Evolutionary conservation across 2,888 invertebrate species (phyloP).

Genomic region (Philhelius pedissequus): DNA sequence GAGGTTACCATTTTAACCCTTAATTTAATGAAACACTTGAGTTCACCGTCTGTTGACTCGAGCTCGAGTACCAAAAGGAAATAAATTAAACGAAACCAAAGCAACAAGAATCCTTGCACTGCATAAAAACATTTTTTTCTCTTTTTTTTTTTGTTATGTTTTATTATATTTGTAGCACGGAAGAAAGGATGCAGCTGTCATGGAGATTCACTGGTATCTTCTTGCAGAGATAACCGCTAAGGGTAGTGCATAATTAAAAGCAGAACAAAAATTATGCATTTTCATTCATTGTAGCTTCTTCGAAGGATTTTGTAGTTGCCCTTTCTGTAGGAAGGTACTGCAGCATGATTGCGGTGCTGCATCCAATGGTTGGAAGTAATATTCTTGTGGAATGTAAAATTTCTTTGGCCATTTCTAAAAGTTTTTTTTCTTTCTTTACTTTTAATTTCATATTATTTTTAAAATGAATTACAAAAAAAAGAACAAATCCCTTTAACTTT

Average conservation of each 20-base stretch:
- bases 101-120: background rate
- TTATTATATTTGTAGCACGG: background rate
- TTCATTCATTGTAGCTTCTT: slow-evolving; percentile 25
- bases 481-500: background rate
- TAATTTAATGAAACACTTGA: slow-evolving; percentile 61
- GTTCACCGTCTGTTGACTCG: slow-evolving; percentile 47
- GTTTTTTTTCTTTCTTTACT: background rate
- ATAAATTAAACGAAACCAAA: slow-evolving; percentile 38
- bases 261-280: slow-evolving; percentile 50
- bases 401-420: background rate
- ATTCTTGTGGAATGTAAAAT: background rate
- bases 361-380: background rate
- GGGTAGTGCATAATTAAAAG: slow-evolving; percentile 54
- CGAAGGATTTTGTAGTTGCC: background rate
- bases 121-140: background rate
- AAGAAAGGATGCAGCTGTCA: slow-evolving; percentile 33
- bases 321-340: too few relatives aligned
- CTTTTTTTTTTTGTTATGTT: background rate
- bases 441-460: too few relatives aligned
- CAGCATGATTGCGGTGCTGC: background rate
- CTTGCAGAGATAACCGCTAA: background rate
- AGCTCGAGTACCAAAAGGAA: slow-evolving; percentile 2
- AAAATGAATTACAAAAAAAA: background rate
- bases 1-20: slow-evolving; percentile 56
- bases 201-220: slow-evolving; percentile 29